phyloP scores from a whole-genome alignment of 2,113 vertebrate species.

The Trichechus manatus region DNA sequence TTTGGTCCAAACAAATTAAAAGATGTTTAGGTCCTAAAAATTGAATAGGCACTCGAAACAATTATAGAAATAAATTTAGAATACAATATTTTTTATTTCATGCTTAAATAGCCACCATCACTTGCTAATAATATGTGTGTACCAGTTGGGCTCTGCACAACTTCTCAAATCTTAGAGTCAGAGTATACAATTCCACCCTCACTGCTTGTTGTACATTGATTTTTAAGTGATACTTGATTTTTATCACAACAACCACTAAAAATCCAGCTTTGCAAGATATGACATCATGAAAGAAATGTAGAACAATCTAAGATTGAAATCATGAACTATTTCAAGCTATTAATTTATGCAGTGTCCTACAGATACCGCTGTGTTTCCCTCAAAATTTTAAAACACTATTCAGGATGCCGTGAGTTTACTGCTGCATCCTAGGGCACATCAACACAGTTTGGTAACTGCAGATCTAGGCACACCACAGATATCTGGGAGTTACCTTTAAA shows the following conservation, averaged over 20 bases:
- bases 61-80: background rate
- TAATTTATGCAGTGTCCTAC: background rate
- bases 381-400: background rate
- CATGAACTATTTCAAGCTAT: background rate
- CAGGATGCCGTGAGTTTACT: background rate
- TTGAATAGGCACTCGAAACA: background rate
- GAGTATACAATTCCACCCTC: background rate
- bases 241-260: background rate
- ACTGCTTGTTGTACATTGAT: background rate
- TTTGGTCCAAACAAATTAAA: background rate
- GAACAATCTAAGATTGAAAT: background rate
- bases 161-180: background rate
- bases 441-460: background rate
- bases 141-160: background rate
- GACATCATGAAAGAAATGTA: background rate
- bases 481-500: background rate
- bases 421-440: background rate
- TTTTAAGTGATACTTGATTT: background rate
- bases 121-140: background rate
- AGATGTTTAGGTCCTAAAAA: background rate
- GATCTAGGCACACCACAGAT: background rate
- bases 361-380: background rate
- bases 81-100: background rate
- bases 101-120: background rate
- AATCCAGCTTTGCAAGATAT: background rate